These are phyloP conservation scores for Scaptodrosophila latifasciaeformis DNA, from an alignment of 2,888 invertebrate species.

Conservation along the genomic window DNA sequence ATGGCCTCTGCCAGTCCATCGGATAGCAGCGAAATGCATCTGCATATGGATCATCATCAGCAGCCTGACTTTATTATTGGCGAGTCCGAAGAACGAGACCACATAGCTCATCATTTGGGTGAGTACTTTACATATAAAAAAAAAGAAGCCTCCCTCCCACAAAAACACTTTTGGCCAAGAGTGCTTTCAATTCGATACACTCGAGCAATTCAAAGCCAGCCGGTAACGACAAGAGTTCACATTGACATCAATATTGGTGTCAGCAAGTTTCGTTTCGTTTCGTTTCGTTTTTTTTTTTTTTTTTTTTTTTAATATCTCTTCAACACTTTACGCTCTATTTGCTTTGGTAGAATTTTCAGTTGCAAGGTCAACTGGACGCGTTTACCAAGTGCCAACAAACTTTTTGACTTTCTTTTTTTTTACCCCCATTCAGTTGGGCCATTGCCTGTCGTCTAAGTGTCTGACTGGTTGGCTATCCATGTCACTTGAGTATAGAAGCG, in stretches of 20 bases:
- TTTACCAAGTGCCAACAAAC: slow-evolving; percentile 56
- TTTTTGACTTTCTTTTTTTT: slow-evolving; percentile 31
- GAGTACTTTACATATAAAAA: slow-evolving; percentile 32
- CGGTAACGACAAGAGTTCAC: too few relatives aligned
- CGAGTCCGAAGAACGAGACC: slow-evolving; percentile 69
- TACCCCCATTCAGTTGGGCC: slow-evolving; percentile 22
- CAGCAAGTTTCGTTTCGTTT: too few relatives aligned
- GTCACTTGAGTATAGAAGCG: slow-evolving; percentile 4
- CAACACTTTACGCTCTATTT: slow-evolving; percentile 43
- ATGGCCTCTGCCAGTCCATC: slow-evolving; percentile 55
- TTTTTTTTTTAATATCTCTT: too few relatives aligned
- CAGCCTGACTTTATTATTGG: slow-evolving; percentile 61
- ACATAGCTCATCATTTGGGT: slow-evolving; percentile 71
- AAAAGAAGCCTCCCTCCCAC: background rate
- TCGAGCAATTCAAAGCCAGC: too few relatives aligned
- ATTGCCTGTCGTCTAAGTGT: slow-evolving; percentile 33
- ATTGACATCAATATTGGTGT: too few relatives aligned
- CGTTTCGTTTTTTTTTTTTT: too few relatives aligned
- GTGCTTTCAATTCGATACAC: too few relatives aligned
- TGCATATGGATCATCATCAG: slow-evolving; percentile 52
- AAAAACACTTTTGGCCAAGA: background rate
- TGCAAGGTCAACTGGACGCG: slow-evolving; percentile 55
- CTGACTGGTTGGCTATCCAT: background rate
- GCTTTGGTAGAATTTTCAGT: slow-evolving; percentile 27
- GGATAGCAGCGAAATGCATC: slow-evolving; percentile 50